Conservation (phyloP, 2,888 invertebrate species). For the Rhodophaea formosa region DNA sequence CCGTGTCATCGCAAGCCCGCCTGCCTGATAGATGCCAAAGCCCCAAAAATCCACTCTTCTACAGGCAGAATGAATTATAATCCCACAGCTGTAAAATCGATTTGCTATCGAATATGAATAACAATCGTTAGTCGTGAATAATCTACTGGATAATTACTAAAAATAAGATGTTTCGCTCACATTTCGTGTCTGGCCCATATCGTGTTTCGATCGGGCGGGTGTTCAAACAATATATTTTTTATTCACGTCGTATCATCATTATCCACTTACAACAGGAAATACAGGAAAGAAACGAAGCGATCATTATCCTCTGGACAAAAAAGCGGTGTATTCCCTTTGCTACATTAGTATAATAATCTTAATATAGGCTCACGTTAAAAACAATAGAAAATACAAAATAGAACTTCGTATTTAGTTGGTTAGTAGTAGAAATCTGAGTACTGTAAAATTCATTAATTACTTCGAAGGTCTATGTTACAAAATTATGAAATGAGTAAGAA, state of each 20-base stretch:
- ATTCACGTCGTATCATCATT: conserved; percentile 1
- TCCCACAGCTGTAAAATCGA: not conserved
- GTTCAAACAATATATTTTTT: conserved; percentile 33
- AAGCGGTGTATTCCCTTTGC: not conserved
- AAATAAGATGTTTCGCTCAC: conserved; percentile 24
- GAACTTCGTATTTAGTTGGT: too few relatives aligned
- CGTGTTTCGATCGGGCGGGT: conserved; percentile 21
- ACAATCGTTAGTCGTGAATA: not conserved
- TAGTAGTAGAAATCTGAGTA: too few relatives aligned
- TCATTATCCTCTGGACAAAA: conserved; percentile 49
- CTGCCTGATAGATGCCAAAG: not conserved
- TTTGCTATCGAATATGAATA: conserved; percentile 13
- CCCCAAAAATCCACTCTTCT: not conserved
- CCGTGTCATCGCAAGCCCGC: not conserved
- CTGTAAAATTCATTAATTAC: too few relatives aligned
- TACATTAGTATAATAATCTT: not conserved
- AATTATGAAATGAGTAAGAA: too few relatives aligned
- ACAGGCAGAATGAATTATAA: not conserved
- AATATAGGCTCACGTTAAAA: too few relatives aligned
- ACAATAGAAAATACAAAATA: too few relatives aligned
- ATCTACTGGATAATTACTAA: conserved; percentile 9
- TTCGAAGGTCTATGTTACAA: too few relatives aligned
- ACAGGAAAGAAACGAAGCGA: conserved; percentile 41
- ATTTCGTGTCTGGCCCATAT: conserved; percentile 18
- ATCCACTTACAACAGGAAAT: conserved; percentile 30